A percentile compares a stretch with the other conserved stretches of the same genome.
Evolutionary conservation across 2,113 vertebrate genomes (phyloP).

Genomic region (Hippocampus guttulatus): DNA sequence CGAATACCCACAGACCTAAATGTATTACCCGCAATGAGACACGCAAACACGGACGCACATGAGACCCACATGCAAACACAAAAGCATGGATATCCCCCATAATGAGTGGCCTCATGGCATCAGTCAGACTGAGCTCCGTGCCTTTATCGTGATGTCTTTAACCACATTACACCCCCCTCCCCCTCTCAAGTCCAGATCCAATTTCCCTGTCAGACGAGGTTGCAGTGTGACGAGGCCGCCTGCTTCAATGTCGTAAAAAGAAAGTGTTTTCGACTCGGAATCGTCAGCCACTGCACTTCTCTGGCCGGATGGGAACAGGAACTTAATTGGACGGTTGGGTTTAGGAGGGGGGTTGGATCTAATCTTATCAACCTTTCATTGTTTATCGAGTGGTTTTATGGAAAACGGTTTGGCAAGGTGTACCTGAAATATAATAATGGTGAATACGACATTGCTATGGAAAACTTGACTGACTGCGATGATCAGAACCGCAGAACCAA

Average conservation of each 20-base stretch:
- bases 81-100: slow-evolving; percentile 28
- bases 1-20: not conserved
- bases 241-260: slow-evolving; percentile 33
- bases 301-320: slow-evolving; percentile 49
- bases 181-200: slow-evolving; percentile 59
- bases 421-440: not conserved
- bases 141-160: slow-evolving; percentile 67
- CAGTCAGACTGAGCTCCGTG: slow-evolving; percentile 45
- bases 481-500: not conserved
- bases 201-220: slow-evolving; percentile 62
- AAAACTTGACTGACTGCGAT: not conserved
- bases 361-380: not conserved
- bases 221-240: slow-evolving; percentile 23
- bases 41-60: not conserved
- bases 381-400: slow-evolving; percentile 1
- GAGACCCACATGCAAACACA: slow-evolving; percentile 3
- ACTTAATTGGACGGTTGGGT: slow-evolving; percentile 36
- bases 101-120: slow-evolving; percentile 63
- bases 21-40: not conserved
- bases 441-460: not conserved
- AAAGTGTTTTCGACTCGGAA: slow-evolving; percentile 28
- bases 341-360: not conserved
- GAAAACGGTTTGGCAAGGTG: slow-evolving; percentile 1
- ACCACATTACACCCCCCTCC: slow-evolving; percentile 52
- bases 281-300: slow-evolving; percentile 25